phyloP scores from a whole-genome alignment of 2,113 vertebrate genomes.

The Ptychochromis oligacanthus region DNA sequence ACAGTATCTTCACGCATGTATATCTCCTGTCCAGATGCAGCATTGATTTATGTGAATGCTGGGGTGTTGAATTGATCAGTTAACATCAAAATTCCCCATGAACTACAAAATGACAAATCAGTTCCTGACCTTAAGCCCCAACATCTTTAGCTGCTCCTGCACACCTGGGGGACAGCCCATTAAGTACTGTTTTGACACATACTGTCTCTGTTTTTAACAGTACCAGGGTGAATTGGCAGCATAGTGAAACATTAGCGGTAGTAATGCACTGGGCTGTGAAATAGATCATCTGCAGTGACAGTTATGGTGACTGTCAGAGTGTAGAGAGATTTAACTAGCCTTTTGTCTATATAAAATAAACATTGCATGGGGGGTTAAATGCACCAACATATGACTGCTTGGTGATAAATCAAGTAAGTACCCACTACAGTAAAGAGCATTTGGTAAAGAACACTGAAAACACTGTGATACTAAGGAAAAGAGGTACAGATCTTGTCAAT shows the following conservation, averaged over 20 bases:
- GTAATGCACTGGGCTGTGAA: slow-evolving; percentile 67
- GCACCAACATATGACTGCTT: slow-evolving; percentile 68
- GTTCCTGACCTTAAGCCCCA: slow-evolving; percentile 75
- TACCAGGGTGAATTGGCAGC: slow-evolving; percentile 64
- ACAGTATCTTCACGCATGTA: slow-evolving; percentile 50
- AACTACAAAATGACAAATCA: slow-evolving; percentile 82
- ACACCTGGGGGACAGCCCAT: slow-evolving; percentile 72
- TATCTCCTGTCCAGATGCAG: slow-evolving; percentile 76
- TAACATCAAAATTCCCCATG: slow-evolving; percentile 81
- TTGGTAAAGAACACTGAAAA: slow-evolving; percentile 36
- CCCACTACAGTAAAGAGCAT: slow-evolving; percentile 20
- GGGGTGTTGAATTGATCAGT: slow-evolving; percentile 85
- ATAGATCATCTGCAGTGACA: slow-evolving; percentile 71
- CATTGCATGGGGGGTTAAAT: slow-evolving; percentile 68
- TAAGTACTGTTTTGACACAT: slow-evolving; percentile 65
- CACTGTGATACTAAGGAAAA: background rate
- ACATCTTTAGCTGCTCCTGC: slow-evolving; percentile 80
- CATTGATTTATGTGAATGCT: slow-evolving; percentile 83
- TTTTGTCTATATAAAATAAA: slow-evolving; percentile 75
- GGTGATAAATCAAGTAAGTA: slow-evolving; percentile 52
- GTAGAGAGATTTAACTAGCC: slow-evolving; percentile 69
- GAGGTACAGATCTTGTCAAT: background rate
- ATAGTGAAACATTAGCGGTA: slow-evolving; percentile 70
- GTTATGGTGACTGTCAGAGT: slow-evolving; percentile 70
- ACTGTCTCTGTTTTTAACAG: slow-evolving; percentile 60